phyloP scores from a whole-genome alignment of 2,888 invertebrate genomes.

The Phyllotreta striolata region DNA sequence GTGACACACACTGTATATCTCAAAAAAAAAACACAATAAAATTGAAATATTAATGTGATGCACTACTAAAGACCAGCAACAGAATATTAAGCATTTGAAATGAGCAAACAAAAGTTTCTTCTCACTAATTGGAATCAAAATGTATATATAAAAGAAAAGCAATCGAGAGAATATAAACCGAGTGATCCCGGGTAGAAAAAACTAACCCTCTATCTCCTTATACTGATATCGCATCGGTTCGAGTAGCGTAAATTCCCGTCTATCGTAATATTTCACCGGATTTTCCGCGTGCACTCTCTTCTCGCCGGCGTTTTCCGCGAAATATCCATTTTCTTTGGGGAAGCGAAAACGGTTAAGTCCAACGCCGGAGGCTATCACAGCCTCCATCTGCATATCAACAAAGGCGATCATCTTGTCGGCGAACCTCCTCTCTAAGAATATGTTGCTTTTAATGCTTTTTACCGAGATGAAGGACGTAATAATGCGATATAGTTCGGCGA shows the following conservation, averaged over 20 bases:
- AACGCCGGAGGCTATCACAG: slow-evolving; percentile 11
- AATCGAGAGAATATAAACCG: no score
- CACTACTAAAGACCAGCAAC: no score
- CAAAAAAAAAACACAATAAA: no score
- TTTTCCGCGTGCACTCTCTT: slow-evolving; percentile 18
- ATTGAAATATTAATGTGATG: no score
- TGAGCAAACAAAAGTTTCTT: no score
- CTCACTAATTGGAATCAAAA: no score
- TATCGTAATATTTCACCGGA: slow-evolving; percentile 20
- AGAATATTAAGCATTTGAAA: no score
- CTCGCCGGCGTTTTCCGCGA: slow-evolving; percentile 10
- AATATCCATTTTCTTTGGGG: slow-evolving; percentile 14
- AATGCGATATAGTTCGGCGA: neutral
- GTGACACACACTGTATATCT: no score
- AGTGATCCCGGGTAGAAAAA: neutral
- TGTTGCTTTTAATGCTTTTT: slow-evolving; percentile 11
- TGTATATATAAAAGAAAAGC: no score
- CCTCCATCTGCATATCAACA: slow-evolving; percentile 25
- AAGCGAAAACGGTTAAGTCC: slow-evolving; percentile 5
- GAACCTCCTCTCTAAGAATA: neutral
- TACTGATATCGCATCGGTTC: slow-evolving; percentile 7
- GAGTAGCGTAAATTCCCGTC: slow-evolving; percentile 11
- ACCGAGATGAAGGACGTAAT: slow-evolving; percentile 9
- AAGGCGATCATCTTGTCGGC: slow-evolving; percentile 17
- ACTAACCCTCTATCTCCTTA: neutral